Base-by-base conservation (phyloP, 2,797 vertebrate genomes). In the Ctenosaura bakeri region DNA sequence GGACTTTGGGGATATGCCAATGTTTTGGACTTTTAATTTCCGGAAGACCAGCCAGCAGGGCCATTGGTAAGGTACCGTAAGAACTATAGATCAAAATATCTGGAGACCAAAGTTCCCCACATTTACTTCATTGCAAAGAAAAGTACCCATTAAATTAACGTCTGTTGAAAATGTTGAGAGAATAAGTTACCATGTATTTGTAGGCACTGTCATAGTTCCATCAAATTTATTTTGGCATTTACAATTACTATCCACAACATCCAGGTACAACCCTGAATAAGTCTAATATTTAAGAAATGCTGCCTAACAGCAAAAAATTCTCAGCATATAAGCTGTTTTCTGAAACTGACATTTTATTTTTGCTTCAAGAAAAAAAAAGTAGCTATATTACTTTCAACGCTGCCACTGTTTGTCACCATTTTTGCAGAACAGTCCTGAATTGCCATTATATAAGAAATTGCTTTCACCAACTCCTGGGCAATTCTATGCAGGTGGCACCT, bases 161-260 rank as follows among this genome's bases (percentile, higher is more conserved):
- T 10, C 5, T 24, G 29, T 69, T 59, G 5, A 52, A 77, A 76
- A 18, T 38, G 50, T 50, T 38, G 56, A 78, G 26, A 86, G 26
- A 6, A 38, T n/a, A 86, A 62, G 62, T 87, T 16, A 78, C 22
- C 8, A 66, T n/a, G 66, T 46, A 56, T 66, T 54, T 46, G 56
- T 22, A 56, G 14, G 50, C 46, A 77, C 29, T 50, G 74, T 83
- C 46, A 83, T 54, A 83, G 24, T 69, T 6, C 42, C 24, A 88
- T 79, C 50, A 79, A 62, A 56, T 84, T 88, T 88, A 79, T 83
- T 87, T 87, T 84, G 73, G 29, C 62, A 88, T 88, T 79, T 59
- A 78, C 79, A 88, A n/a, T 78, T 38, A 78, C 88, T 85, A 78
- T 22, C 35, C 69, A 86, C 22, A 38, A 69, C n/a, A 56, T 80